Conservation (phyloP, 2,888 invertebrate species). For the Drosophila acutilabella region DNA sequence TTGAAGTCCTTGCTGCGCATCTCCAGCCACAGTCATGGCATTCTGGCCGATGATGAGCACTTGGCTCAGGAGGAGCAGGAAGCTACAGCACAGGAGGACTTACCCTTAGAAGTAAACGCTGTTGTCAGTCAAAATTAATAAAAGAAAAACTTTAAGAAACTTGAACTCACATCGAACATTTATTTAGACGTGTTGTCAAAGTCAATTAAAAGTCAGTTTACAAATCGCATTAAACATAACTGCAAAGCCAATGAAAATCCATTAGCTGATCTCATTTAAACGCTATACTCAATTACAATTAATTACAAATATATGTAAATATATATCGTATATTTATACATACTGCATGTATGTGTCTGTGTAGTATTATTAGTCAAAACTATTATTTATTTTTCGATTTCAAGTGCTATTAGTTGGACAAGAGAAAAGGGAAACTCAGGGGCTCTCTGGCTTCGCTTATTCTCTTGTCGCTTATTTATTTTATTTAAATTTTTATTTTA, state of each 20-base stretch:
- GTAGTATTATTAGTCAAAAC: conserved; percentile 2
- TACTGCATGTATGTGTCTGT: too few relatives aligned
- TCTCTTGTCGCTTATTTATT: conserved; percentile 25
- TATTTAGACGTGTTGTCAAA: conserved; percentile 50
- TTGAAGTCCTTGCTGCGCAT: conserved; percentile 83
- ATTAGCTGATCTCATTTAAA: conserved; percentile 32
- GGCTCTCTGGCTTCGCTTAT: conserved; percentile 42
- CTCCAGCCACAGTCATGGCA: conserved; percentile 74
- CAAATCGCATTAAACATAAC: conserved; percentile 27
- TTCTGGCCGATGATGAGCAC: conserved; percentile 32
- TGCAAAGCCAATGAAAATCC: conserved; percentile 46
- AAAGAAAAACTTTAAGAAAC: not conserved
- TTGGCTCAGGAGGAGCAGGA: conserved; percentile 7
- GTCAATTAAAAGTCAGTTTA: conserved; percentile 33
- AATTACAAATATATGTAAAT: conserved; percentile 6
- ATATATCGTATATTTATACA: too few relatives aligned
- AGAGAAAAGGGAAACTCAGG: conserved; percentile 46
- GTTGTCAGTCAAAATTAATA: conserved; percentile 71
- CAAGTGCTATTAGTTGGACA: conserved; percentile 24
- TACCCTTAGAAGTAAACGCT: conserved; percentile 81
- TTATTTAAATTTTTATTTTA: conserved; percentile 1
- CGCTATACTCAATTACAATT: not conserved
- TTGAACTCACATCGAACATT: conserved; percentile 67
- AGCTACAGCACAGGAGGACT: conserved; percentile 48
- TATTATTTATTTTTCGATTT: conserved; percentile 10